phyloP scores from a whole-genome alignment of 2,888 invertebrate genomes.

The Homarus gammarus region DNA sequence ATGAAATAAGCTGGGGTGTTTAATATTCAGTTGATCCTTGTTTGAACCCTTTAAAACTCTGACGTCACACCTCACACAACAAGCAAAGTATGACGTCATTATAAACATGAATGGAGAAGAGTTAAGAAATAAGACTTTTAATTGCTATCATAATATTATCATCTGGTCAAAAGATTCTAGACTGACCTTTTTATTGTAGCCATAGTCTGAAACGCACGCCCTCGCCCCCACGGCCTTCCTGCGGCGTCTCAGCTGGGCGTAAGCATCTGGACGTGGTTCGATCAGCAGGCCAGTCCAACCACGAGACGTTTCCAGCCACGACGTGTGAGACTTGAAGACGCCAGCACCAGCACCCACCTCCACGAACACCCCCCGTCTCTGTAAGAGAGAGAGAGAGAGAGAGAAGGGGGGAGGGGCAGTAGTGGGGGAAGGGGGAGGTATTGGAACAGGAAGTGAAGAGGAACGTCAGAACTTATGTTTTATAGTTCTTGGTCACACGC shows the following conservation, averaged over 20 bases:
- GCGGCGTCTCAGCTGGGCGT: conserved; percentile 27
- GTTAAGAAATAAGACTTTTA: no score
- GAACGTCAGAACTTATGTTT: not conserved
- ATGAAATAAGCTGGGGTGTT: no score
- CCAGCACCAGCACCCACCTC: conserved; percentile 65
- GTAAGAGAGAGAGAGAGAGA: not conserved
- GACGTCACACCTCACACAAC: no score
- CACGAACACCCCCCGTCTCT: conserved; percentile 62
- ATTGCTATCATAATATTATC: no score
- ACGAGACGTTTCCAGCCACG: conserved; percentile 41
- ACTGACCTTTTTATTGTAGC: conserved; percentile 45
- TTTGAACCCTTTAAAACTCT: no score
- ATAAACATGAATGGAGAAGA: no score
- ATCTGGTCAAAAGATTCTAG: not conserved
- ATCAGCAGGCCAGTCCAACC: conserved; percentile 55
- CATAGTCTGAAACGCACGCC: conserved; percentile 48
- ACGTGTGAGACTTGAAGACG: conserved; percentile 57
- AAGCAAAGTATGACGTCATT: no score
- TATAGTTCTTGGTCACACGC: not conserved
- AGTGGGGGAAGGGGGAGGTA: not conserved
- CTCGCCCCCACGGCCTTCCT: conserved; percentile 56
- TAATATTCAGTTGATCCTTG: no score
- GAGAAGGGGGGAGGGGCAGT: not conserved
- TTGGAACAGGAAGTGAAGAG: no score
- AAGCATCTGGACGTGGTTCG: conserved; percentile 54